phyloP scores from a whole-genome alignment of 2,888 invertebrate species.

The Brachyptera risi region DNA sequence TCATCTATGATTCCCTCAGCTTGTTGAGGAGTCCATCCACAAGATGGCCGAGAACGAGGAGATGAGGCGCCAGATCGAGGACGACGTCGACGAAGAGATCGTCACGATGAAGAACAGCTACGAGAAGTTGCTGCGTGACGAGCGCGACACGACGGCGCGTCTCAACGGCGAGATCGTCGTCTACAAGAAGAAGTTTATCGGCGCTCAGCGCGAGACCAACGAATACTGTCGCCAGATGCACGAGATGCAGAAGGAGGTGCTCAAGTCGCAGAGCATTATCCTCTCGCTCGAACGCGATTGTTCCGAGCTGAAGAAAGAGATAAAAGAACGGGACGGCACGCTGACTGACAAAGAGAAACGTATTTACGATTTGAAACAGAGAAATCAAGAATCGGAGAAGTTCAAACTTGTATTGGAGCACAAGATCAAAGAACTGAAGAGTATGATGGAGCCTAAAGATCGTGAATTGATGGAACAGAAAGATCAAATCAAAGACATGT shows the following conservation, averaged over 20 bases:
- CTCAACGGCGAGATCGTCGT: conserved; percentile 82
- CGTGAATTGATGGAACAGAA: conserved; percentile 79
- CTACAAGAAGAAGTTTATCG: conserved; percentile 64
- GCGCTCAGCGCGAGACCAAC: conserved; percentile 66
- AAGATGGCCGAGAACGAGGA: conserved; percentile 66
- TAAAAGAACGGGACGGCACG: conserved; percentile 74
- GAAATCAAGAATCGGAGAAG: conserved; percentile 85
- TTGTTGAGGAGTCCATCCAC: not conserved
- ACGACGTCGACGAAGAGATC: conserved; percentile 80
- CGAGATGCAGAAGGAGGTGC: conserved; percentile 64
- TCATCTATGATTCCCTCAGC: too few relatives aligned
- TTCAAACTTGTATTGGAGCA: conserved; percentile 87
- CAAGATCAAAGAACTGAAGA: conserved; percentile 81
- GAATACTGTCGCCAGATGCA: conserved; percentile 61
- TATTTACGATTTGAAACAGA: conserved; percentile 77
- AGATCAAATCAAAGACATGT: conserved; percentile 76
- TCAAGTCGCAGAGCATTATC: conserved; percentile 66
- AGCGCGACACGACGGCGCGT: conserved; percentile 69
- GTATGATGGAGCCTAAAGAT: conserved; percentile 81
- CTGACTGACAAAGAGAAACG: conserved; percentile 82
- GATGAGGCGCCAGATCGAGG: conserved; percentile 74
- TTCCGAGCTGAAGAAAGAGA: conserved; percentile 76
- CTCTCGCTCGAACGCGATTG: conserved; percentile 71
- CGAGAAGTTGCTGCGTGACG: conserved; percentile 65
- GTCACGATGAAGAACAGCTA: conserved; percentile 71